Base-by-base conservation (phyloP, 2,888 invertebrate species). In the Brachyptera putata region DNA sequence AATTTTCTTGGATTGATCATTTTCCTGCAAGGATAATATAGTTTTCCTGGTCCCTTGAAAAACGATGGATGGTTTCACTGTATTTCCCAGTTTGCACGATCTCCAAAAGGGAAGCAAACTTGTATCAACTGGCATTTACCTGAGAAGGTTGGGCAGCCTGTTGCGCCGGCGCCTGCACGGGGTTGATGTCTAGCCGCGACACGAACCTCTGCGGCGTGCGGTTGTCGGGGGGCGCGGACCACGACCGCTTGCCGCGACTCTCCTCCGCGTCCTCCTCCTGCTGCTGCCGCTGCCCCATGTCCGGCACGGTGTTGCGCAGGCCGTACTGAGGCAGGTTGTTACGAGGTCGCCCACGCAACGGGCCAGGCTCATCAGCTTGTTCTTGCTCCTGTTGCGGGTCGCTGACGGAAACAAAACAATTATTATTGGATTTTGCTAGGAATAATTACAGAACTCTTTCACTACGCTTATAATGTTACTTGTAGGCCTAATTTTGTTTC, bases 221-320 rank as follows among this genome's bases (percentile, higher is more conserved):
- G 50, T 70, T 73, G 56, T 71, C 72, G 53, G 89, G 87, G 26
- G 91, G 91, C 25, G 90, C 90, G 66, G 91, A 91, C 82, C 87
- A 86, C 57, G 89, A 87, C 70, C 91, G 79, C 67, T 85, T 84
- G 60, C 79, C 80, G 66, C 87, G 79, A 61, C 73, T 73, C 7
- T 68, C 70, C 66, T 80, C 81, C 68, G 79, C 77, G 71, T 80
- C 83, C n/a, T 16, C 25, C 73, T 69, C 56, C 43, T 58, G 55
- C 56, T 64, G 65, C 34, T 62, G 67, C 43, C 64, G 63, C 53
- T 68, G 71, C 49, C 89, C 89, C 70, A 90, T 82, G 71, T 90
- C 89, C 14, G 53, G 53, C 63, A 89, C 85, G 21, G 90, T 90
- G 70, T 90, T 90, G 65, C 89, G 82, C 62, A 86, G 72, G 3